Conservation (phyloP, 2,888 invertebrate species). For the Oxycera nigricornis region DNA sequence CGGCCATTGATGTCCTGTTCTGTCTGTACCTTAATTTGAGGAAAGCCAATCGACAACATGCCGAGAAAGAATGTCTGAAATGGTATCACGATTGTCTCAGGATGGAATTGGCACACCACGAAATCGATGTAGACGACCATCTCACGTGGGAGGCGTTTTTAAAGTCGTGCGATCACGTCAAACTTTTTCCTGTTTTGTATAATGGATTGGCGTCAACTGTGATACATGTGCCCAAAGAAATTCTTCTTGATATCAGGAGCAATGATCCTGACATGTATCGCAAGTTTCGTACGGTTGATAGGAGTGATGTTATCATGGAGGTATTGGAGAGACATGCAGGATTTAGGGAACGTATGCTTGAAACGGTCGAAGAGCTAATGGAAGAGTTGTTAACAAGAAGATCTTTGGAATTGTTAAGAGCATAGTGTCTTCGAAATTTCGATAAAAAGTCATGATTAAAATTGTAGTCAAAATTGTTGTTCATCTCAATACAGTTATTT, state of each 20-base stretch:
- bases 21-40: slow-evolving; percentile 62
- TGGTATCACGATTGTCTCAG: slow-evolving; percentile 60
- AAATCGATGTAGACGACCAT: slow-evolving; percentile 51
- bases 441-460: too few species aligned
- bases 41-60: slow-evolving; percentile 55
- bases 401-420: neutral
- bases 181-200: slow-evolving; percentile 56
- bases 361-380: slow-evolving; percentile 55
- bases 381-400: slow-evolving; percentile 46
- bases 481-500: too few species aligned
- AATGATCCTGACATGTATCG: slow-evolving; percentile 58
- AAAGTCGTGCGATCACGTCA: slow-evolving; percentile 55
- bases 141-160: slow-evolving; percentile 57
- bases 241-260: slow-evolving; percentile 54
- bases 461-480: too few species aligned
- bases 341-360: slow-evolving; percentile 54
- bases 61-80: slow-evolving; percentile 58
- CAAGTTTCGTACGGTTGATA: slow-evolving; percentile 58
- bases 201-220: slow-evolving; percentile 59
- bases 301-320: slow-evolving; percentile 58
- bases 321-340: slow-evolving; percentile 57
- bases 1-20: slow-evolving; percentile 65
- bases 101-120: slow-evolving; percentile 49
- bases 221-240: slow-evolving; percentile 57
- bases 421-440: too few species aligned